Base-by-base conservation (phyloP, 37 sponge, comb jelly and placozoan genomes). In the Eunapius fragilis region DNA sequence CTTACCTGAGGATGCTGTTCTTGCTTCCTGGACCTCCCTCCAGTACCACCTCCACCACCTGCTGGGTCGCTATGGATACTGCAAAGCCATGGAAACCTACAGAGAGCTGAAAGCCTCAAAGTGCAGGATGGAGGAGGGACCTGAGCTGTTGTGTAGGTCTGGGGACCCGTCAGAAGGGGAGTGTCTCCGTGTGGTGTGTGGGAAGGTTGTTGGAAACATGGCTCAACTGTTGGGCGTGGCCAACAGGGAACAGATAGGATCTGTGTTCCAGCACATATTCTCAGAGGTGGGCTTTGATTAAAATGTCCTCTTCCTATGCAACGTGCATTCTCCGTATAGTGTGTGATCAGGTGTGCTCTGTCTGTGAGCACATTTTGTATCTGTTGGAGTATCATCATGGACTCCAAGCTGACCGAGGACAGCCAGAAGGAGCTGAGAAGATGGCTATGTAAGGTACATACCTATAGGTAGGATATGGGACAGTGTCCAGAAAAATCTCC, bases 331-430 rank as follows among this genome's bases (percentile, higher is more conserved):
- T 3, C 41, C 3, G 41, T 41, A 3, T 6, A 41, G 41, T 41
- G n/a, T n/a, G n/a, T n/a, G n/a, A 58, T 11, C 22, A 17, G 17
- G 58, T 58, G 58, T 58, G 19, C 7, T 1, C 19, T 58, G 17
- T 38, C 58, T 26, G 75, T 48, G 35, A 14, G 31, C 24, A 30
- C 30, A 30, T 85, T 77, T 68, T 77, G 78, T 38, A 47, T 67
- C 10, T 77, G 78, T 28, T 85, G 85, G 85, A 25, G n/a, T 2
- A 45, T 76, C 13, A 31, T 85, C 25, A 31, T 85, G 2, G 78
- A 85, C 70, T 76, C 78, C 71, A 76, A 37, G n/a, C 70, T 76
- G 37, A 24, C 78, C 0, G 78, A 77, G 45, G 85, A 85, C 36
- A 77, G 26, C 30, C 48, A 78, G 25, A 77, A 17, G n/a, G 75